These are phyloP conservation scores for Podilymbus podiceps DNA, from an alignment of 2,113 vertebrate genomes.

Conservation along the genomic window DNA sequence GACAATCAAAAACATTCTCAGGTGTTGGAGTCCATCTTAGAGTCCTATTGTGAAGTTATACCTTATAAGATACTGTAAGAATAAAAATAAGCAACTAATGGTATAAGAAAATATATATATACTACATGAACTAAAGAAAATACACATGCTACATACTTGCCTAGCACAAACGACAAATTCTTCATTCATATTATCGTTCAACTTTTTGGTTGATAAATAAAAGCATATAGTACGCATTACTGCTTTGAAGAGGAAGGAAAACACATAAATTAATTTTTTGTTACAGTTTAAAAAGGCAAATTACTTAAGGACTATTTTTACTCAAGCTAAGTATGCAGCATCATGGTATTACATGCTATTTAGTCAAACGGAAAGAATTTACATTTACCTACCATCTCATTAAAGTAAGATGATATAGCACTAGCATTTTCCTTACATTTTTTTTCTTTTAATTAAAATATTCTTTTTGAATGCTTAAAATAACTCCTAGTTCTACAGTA, in stretches of 20 bases:
- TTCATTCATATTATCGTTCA: not conserved
- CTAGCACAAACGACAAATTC: not conserved
- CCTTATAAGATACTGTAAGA: not conserved
- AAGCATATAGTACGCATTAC: not conserved
- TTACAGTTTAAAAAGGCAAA: constrained; percentile 15
- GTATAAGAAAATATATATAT: not conserved
- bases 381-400: constrained; percentile 25
- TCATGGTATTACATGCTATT: not conserved
- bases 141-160: not conserved
- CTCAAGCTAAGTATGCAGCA: not conserved
- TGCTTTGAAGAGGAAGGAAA: not conserved
- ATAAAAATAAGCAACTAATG: not conserved
- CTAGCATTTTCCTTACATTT: not conserved
- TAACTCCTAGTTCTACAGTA: not conserved
- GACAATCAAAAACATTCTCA: not conserved
- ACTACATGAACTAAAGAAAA: not conserved
- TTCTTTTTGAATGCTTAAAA: not conserved
- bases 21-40: not conserved
- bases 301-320: constrained; percentile 39
- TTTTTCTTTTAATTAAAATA: not conserved
- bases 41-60: not conserved
- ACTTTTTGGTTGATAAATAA: not conserved
- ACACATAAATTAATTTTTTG: constrained; percentile 2
- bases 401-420: not conserved
- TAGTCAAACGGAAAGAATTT: constrained; percentile 41